Conservation (phyloP, 2,888 invertebrate species). For the Artemia sp. region DNA sequence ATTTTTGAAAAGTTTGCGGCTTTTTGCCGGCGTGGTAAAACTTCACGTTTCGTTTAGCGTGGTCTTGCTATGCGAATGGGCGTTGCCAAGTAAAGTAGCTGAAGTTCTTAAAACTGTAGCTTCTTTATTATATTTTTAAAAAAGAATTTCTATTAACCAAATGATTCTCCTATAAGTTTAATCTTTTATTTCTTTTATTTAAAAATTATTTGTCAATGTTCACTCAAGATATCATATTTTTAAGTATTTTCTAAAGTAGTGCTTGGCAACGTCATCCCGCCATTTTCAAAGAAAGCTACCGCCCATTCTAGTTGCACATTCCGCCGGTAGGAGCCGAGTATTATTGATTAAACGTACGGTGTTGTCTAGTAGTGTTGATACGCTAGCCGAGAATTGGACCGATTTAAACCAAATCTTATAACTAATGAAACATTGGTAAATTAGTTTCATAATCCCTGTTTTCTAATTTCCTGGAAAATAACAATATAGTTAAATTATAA, state of each 20-base stretch:
- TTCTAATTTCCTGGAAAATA: too few relatives aligned
- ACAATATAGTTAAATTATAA: too few relatives aligned
- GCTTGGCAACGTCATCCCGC: conserved; percentile 1
- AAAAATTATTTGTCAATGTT: background rate
- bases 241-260: background rate
- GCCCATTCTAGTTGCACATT: conserved; percentile 1
- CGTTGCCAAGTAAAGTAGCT: background rate
- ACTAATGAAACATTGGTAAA: too few relatives aligned
- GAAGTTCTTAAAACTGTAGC: background rate
- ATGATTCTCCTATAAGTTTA: background rate
- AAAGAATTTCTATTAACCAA: background rate
- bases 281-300: conserved; percentile 10
- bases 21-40: conserved; percentile 2
- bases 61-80: background rate
- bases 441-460: too few relatives aligned
- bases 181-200: background rate
- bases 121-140: background rate
- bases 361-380: too few relatives aligned
- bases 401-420: too few relatives aligned
- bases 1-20: conserved; percentile 8
- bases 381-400: too few relatives aligned
- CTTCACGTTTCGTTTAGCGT: conserved; percentile 9
- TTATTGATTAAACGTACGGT: background rate
- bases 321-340: background rate
- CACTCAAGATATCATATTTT: background rate